These are phyloP conservation scores for Tyto alba DNA, from an alignment of 2,113 vertebrate species.

Conservation along the genomic window DNA sequence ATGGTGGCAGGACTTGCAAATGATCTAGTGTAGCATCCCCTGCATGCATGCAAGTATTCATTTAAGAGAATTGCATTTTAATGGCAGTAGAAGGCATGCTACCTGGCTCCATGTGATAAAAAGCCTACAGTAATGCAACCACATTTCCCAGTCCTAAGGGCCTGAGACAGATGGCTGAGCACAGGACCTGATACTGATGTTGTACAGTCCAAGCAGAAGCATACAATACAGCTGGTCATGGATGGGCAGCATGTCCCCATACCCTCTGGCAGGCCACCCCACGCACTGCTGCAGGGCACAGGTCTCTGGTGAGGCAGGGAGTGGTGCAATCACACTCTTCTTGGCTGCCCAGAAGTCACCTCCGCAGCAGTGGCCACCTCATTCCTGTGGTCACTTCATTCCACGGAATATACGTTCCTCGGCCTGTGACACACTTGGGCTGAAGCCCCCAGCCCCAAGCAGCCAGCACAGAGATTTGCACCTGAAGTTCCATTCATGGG, in stretches of 20 bases:
- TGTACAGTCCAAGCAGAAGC: neutral
- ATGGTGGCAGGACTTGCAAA: neutral
- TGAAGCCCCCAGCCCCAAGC: neutral
- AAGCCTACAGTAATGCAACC: neutral
- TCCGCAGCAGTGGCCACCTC: neutral
- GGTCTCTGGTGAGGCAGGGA: neutral
- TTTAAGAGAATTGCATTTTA: neutral
- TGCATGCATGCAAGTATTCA: neutral
- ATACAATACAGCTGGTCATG: neutral
- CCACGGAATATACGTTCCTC: neutral
- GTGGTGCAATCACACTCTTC: neutral
- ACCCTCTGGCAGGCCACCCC: neutral
- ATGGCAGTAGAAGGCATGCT: neutral
- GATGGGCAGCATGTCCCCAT: neutral
- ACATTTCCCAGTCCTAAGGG: neutral
- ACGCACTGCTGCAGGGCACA: accelerated
- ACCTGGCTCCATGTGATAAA: neutral
- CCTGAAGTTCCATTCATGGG: neutral
- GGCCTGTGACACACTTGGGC: neutral
- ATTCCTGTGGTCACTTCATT: too few relatives aligned
- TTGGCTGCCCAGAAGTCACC: neutral
- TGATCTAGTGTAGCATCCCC: neutral
- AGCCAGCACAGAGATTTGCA: neutral
- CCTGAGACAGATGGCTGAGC: neutral
- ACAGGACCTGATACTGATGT: neutral